phyloP scores from a whole-genome alignment of 2,797 vertebrate genomes.

The Ispidina picta region DNA sequence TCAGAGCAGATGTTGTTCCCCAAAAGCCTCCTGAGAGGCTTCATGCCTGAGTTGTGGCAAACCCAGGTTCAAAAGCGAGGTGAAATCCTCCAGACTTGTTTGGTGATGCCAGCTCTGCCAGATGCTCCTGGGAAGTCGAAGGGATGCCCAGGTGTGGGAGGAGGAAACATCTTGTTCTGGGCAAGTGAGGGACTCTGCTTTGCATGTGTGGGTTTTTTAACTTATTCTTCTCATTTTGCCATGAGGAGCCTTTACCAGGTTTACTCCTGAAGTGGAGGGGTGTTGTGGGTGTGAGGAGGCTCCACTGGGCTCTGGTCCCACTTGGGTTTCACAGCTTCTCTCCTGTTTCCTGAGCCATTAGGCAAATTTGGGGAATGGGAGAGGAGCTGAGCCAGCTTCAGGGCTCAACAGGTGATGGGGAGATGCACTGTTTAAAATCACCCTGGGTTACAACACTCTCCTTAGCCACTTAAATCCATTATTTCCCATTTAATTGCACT shows the following conservation, averaged over 20 bases:
- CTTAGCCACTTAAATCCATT: not conserved
- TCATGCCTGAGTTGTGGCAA: not conserved
- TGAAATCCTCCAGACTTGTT: not conserved
- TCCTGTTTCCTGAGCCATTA: not conserved
- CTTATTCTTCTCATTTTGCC: not conserved
- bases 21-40: accelerated
- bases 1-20: not conserved
- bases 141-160: not conserved
- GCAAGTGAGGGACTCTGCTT: not conserved
- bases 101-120: not conserved
- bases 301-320: not conserved
- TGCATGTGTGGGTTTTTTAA: not conserved
- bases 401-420: not conserved
- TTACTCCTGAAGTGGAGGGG: not conserved
- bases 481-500: not conserved
- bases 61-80: not conserved
- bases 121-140: not conserved
- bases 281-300: not conserved
- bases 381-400: not conserved
- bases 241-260: not conserved
- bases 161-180: accelerated
- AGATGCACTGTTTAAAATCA: not conserved
- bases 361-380: not conserved
- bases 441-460: not conserved
- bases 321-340: not conserved